Base-by-base conservation (phyloP, 2,797 vertebrate species). In the Poeciliopsis turneri region DNA sequence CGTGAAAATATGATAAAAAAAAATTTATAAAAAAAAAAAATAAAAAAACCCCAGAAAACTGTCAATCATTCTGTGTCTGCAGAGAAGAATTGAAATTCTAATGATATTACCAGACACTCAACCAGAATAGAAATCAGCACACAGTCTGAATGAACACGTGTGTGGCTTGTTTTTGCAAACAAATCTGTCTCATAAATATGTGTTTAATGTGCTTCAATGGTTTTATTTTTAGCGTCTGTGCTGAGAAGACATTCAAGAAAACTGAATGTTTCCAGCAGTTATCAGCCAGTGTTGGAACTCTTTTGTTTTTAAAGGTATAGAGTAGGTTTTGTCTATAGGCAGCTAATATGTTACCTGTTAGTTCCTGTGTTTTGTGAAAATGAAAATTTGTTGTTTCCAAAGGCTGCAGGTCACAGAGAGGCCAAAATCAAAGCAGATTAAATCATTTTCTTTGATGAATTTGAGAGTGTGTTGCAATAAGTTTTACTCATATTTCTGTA, bases 21-120 rank as follows among this genome's bases (percentile, higher is more conserved):
- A 30, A 1, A 43, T 10, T 0, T 39, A 39, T 39, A 5, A 39
- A 9, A 43, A 1, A 43, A 43, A 41, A 41, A 7, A 59, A 0
- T 16, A 30, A 33, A 16, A 33, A 20, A 64, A 36, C n/a, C n/a
- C n/a, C 59, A 18, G 30, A 64, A 64, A 64, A 64, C 59, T 7
- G 16, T 64, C 59, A 64, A 64, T 64, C 59, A 64, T 64, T 61
- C 28, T 61, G 30, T 64, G 59, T 36, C 59, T 64, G 28, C 59
- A 33, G 30, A 64, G 15, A 64, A 64, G 30, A 7, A 20, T 20
- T 33, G 30, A 64, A 64, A 33, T 64, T 64, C 59, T 64, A 64
- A 61, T 28, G n/a, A 16, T 36, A 64, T 64, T 20, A 33, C 59
- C 30, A 64, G 59, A 64, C 15, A 36, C 59, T 64, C 28, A 9